Base-by-base conservation (phyloP, 2,113 vertebrate genomes). In the Bubo scandiacus region DNA sequence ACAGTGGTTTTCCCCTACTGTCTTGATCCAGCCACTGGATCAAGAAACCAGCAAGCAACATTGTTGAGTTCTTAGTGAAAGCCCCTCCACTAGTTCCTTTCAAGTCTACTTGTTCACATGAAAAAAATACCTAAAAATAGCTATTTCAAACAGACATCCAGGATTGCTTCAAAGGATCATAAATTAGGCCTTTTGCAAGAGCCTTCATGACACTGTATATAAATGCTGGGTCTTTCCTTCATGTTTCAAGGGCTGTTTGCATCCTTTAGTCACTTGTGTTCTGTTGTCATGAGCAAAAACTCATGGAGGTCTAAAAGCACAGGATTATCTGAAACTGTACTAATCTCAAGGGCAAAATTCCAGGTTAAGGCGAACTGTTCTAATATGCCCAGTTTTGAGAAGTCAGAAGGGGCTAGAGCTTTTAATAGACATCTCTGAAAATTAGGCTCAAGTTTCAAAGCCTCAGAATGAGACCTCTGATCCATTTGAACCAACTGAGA, bases 1-100 rank as follows among this genome's bases (percentile, higher is more conserved):
- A 10, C 52, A 54, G n/a, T 0, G 0, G 12, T 49, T 18, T 18
- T 61, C 7, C 22, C 7, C 5, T 10, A 20, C 25, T 32, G 30
- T 42, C 57, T 65, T 51, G 27, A 19, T 32, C 23, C 52, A 45
- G 65, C 5, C 19, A n/a, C 27, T 45, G 51, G 15, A 13, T 40
- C 16, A 78, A n/a, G 58, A 71, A 71, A 65, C 43, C 11, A 45
- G 23, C n/a, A 51, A 68, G n/a, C 0, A 3, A 38, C 23, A 16
- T 25, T 34, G 22, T 27, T 40, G 51, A 58, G 2, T 12, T 74
- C n/a, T 38, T 67, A 36, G 16, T 30, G 20, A 51, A 80, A 49
- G 2, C 15, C 42, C 13, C 54, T 40, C 47, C 10, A 1, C 13
- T 26, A 15, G 16, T 30, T 72, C 32, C 14, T 62, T 34, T 74